Percentiles rank a stretch among this genome's conserved stretches.
Evolutionary conservation across 2,888 invertebrate species (phyloP).

Genomic region (Coronaproctus castanopsis): DNA sequence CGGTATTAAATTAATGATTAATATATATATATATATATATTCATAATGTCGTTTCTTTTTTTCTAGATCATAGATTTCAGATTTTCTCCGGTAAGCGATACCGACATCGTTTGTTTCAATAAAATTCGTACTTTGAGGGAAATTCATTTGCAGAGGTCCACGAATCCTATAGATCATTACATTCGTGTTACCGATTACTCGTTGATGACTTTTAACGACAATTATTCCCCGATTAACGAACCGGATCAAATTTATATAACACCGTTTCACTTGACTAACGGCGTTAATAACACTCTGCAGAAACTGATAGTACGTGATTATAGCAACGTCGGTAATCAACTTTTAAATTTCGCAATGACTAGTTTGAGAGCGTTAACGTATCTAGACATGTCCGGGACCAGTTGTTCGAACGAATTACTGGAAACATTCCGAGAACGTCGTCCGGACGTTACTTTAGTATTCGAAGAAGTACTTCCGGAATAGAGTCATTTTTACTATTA

Average conservation of each 20-base stretch:
- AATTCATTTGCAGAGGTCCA: conserved; percentile 32
- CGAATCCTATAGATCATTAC: too few relatives aligned
- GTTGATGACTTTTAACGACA: too few relatives aligned
- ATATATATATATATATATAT: too few relatives aligned
- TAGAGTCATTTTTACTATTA: too few relatives aligned
- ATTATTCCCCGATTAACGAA: too few relatives aligned
- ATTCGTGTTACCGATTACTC: too few relatives aligned
- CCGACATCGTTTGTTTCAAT: conserved; percentile 38
- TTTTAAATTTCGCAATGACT: conserved; percentile 37
- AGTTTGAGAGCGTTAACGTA: conserved; percentile 36
- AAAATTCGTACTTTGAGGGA: conserved; percentile 32
- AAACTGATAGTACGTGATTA: conserved; percentile 37
- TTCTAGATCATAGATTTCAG: conserved; percentile 33
- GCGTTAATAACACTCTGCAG: conserved; percentile 24
- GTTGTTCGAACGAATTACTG: conserved; percentile 39
- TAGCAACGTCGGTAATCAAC: conserved; percentile 38
- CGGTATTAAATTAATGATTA: too few relatives aligned
- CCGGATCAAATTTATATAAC: too few relatives aligned
- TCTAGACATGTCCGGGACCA: conserved; percentile 45
- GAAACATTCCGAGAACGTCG: conserved; percentile 30
- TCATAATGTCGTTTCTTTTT: too few relatives aligned
- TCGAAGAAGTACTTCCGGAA: background rate
- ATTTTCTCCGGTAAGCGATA: conserved; percentile 35
- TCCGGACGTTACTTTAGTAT: conserved; percentile 16
- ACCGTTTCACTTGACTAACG: too few relatives aligned